Percentiles rank a stretch among this genome's conserved stretches.
These are phyloP conservation scores for Trissolcus japonicus DNA, from an alignment of 2,888 invertebrate species.

Conservation along the genomic window DNA sequence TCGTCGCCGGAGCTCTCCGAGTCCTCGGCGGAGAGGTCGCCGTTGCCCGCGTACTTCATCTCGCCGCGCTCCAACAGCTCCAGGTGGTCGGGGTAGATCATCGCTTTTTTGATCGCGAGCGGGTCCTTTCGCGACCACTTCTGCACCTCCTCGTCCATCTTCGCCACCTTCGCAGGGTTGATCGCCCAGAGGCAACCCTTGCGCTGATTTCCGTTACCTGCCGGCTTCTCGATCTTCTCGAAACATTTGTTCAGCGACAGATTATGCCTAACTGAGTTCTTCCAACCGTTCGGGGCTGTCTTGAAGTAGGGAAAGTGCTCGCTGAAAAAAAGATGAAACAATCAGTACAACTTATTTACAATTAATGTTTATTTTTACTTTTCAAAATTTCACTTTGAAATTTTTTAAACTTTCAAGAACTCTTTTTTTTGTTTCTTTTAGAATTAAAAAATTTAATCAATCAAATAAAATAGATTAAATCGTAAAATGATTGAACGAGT, in stretches of 20 bases:
- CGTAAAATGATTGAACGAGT: not conserved
- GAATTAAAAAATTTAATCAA: not conserved
- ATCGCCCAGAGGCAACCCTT: conserved; percentile 97
- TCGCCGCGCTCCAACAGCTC: conserved; percentile 91
- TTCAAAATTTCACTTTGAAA: not conserved
- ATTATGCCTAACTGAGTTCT: conserved; percentile 98
- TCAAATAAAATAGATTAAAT: not conserved
- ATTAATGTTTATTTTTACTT: not conserved
- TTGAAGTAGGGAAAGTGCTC: conserved; percentile 99
- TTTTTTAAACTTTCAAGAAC: not conserved
- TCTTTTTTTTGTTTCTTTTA: not conserved
- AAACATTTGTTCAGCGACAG: conserved; percentile 98
- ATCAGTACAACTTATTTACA: not conserved
- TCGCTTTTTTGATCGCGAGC: conserved; percentile 91
- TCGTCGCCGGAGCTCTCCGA: conserved; percentile 81
- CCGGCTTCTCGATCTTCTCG: conserved; percentile 97
- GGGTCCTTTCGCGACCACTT: conserved; percentile 99
- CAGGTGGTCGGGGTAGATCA: conserved; percentile 93
- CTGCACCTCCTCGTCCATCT: conserved; percentile 98
- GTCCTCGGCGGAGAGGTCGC: conserved; percentile 82
- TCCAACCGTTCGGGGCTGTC: conserved; percentile 99
- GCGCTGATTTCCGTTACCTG: conserved; percentile 89
- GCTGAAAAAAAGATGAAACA: conserved; percentile 80
- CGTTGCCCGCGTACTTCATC: conserved; percentile 85
- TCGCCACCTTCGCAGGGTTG: conserved; percentile 94